These are phyloP conservation scores for Rhombomys opimus DNA, from an alignment of 2,113 vertebrate genomes.

Conservation along the genomic window DNA sequence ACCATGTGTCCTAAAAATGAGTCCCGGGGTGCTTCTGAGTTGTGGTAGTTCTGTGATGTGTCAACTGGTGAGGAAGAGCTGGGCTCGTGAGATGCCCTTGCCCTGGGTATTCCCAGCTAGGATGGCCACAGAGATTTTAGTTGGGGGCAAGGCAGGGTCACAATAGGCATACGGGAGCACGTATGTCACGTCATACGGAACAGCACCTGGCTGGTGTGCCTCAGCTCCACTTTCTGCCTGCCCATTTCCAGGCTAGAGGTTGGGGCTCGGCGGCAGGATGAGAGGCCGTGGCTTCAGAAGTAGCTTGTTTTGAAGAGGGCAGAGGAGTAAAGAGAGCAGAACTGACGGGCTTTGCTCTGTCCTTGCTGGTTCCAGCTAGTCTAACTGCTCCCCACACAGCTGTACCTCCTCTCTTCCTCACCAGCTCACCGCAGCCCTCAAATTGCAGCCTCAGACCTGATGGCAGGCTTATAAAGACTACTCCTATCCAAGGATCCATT, in stretches of 20 bases:
- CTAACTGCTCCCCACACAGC: neutral
- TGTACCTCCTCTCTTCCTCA: neutral
- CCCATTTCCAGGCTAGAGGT: neutral
- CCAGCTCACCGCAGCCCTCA: neutral
- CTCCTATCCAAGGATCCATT: neutral
- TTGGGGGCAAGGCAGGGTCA: fast-evolving
- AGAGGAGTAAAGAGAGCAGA: neutral
- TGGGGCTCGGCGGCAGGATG: neutral
- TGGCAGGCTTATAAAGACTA: neutral
- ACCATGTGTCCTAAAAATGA: no score
- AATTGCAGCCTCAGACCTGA: neutral
- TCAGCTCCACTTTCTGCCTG: neutral
- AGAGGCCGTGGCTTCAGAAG: neutral
- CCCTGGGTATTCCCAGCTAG: neutral
- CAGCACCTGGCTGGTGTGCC: no score
- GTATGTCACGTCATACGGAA: fast-evolving
- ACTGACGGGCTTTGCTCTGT: neutral
- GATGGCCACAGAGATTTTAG: neutral
- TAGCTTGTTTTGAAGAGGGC: no score
- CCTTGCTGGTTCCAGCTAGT: neutral
- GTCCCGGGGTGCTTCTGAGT: neutral
- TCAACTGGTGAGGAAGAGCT: no score
- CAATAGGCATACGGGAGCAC: no score
- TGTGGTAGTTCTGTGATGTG: neutral
- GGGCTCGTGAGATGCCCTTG: neutral